Evolutionary conservation across 2,797 vertebrate genomes (phyloP), one percentile per base, ranked within the genome.

Genomic region (Dallia pectoralis): DNA sequence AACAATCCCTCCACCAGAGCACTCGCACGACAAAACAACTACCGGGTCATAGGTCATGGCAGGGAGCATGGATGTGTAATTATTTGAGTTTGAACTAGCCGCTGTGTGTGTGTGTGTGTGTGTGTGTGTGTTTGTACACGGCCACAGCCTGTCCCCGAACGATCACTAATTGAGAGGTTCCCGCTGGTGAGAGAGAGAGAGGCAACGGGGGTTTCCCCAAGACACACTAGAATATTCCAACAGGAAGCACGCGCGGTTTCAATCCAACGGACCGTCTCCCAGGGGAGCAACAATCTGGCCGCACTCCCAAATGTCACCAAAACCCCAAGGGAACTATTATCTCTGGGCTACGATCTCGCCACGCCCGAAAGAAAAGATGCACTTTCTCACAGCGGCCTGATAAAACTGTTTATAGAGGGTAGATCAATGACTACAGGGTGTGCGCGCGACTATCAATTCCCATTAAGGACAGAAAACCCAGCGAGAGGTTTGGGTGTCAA

Each of bases 391-490:
- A 80, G 74, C 16, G 49, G 44, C 77, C 84, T 83, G 80, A 82
- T 88, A 86, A 87, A 90, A 85, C 84, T 6, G 85, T 92, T 87
- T 87, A 89, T 81, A 82, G 78, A 84, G 56, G 44, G 69, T 2
- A 75, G 76, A 89, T 88, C 86, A 89, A 85, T 86, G 74, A 72
- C 77, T 72, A 63, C 61, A 76, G 76, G 63, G 75, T 64, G 77
- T 80, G 74, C 74, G 74, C 67, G 75, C 71, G 76, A 74, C 87
- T 86, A 88, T 87, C 87, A 75, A 81, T 84, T 90, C 86, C 82
- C 83, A 86, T 86, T 87, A 85, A 85, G 80, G 81, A 67, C 29
- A 81, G 70, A 71, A 79, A 79, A 84, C 80, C 75, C 68, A 77
- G 80, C 81, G 79, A 85, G 85, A 76, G 74, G 84, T 81, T 83